Conservation (phyloP, 2,113 vertebrate genomes). For the Zosterops hypoxanthus region DNA sequence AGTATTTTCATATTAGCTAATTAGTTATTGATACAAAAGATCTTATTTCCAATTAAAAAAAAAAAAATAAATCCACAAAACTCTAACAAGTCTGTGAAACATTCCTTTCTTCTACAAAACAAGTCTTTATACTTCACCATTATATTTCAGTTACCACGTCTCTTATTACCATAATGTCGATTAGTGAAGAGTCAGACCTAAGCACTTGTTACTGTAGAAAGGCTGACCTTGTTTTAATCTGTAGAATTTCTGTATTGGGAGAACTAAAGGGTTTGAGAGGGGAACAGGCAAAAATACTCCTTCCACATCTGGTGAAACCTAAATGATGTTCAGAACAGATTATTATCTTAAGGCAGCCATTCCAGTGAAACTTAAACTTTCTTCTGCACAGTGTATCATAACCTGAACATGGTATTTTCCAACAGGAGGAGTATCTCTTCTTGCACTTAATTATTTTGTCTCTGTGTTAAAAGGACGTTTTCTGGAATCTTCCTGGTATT, state of each 20-base stretch:
- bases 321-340: not conserved
- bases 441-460: not conserved
- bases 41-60: not conserved
- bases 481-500: not conserved
- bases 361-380: not conserved
- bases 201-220: not conserved
- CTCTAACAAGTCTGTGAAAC: not conserved
- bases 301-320: not conserved
- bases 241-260: not conserved
- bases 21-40: not conserved
- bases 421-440: not conserved
- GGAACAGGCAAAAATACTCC: not conserved
- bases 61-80: not conserved
- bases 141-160: not conserved
- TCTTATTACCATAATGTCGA: not conserved
- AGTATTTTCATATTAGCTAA: not conserved
- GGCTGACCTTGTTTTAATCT: not conserved
- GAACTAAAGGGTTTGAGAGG: rapidly evolving
- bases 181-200: not conserved
- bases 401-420: not conserved
- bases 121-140: not conserved
- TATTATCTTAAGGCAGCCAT: not conserved
- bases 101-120: not conserved
- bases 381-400: not conserved
- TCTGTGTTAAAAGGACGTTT: not conserved